Conservation (phyloP, 2,888 invertebrate genomes). For the Patella caerulea region DNA sequence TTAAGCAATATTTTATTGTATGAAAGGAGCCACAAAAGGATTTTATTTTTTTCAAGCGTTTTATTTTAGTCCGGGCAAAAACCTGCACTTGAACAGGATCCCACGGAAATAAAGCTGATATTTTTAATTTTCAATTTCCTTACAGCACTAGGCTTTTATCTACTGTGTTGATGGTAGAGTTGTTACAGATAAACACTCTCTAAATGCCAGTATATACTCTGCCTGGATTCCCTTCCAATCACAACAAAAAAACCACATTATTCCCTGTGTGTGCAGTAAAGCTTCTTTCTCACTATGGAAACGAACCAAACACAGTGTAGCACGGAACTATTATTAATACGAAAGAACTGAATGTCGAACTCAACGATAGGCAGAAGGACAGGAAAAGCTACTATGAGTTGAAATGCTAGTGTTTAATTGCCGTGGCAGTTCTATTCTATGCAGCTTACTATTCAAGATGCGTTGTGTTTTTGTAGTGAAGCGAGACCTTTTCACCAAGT, state of each 20-base stretch:
- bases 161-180: too few relatives aligned
- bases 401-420: not conserved
- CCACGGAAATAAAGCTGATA: too few relatives aligned
- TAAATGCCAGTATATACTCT: too few relatives aligned
- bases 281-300: conserved; percentile 25
- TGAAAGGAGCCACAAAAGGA: too few relatives aligned
- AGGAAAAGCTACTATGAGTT: conserved; percentile 11
- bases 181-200: too few relatives aligned
- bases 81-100: too few relatives aligned
- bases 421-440: conserved; percentile 13
- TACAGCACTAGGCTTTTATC: too few relatives aligned
- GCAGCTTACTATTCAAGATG: not conserved
- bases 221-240: too few relatives aligned
- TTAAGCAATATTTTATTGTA: too few relatives aligned
- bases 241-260: not conserved
- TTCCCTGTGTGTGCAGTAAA: conserved; percentile 15
- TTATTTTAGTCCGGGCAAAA: too few relatives aligned
- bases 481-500: conserved; percentile 6
- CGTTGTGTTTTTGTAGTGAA: conserved; percentile 5
- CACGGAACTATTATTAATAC: conserved; percentile 16
- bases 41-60: too few relatives aligned
- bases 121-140: too few relatives aligned
- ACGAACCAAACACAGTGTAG: conserved; percentile 18
- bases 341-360: conserved; percentile 12
- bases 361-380: conserved; percentile 1